Conservation (phyloP, 30 jellyfish, hydroid and myxozoan species). For the Cassiopea andromeda region DNA sequence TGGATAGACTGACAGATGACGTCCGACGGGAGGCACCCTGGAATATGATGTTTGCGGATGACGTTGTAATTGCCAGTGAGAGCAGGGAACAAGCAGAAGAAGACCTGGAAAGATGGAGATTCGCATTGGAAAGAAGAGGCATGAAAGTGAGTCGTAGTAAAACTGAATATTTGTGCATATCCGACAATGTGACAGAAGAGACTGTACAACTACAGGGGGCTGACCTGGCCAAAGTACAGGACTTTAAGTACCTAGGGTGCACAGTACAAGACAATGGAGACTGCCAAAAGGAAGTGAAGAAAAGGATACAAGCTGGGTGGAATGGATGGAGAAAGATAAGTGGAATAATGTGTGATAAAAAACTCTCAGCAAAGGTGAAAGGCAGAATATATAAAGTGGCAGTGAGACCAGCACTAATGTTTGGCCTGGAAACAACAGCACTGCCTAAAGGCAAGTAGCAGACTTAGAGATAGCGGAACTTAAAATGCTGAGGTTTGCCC, state of each 20-base stretch:
- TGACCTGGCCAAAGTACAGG: background rate
- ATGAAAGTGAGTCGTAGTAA: background rate
- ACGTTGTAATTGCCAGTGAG: background rate
- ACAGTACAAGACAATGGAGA: background rate
- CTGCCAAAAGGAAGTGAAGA: slow-evolving; percentile 1
- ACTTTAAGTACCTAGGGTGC: slow-evolving; percentile 4
- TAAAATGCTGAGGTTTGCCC: no score
- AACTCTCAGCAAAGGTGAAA: slow-evolving; percentile 25
- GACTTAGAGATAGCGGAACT: no score
- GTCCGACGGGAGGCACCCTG: slow-evolving; percentile 12
- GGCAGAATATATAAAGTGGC: background rate
- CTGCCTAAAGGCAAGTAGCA: background rate
- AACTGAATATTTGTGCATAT: background rate
- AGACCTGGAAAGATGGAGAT: background rate
- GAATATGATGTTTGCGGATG: background rate
- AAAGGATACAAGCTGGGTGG: slow-evolving; percentile 17
- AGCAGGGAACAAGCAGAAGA: background rate
- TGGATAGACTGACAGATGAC: slow-evolving; percentile 24
- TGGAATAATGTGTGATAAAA: slow-evolving; percentile 16
- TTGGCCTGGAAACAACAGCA: background rate
- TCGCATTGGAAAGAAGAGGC: background rate
- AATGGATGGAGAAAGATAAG: slow-evolving; percentile 17
- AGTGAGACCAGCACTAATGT: slow-evolving; percentile 16
- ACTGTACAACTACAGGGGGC: background rate
- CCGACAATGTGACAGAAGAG: background rate